phyloP scores from a whole-genome alignment of 53 echinoderm and acorn worm species.

The Echinometra lucunter region DNA sequence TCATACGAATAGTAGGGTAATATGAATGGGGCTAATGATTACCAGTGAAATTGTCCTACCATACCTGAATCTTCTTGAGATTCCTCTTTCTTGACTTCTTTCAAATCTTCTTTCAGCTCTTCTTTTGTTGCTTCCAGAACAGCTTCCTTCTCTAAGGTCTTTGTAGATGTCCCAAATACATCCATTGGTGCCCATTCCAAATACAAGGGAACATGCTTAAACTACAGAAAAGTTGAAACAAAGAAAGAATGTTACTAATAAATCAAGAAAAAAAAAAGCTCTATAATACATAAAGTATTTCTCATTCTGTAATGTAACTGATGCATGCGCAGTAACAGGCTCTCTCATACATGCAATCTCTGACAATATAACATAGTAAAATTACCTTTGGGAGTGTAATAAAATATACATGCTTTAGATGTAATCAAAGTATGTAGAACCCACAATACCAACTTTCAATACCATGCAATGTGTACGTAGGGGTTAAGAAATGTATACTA shows the following conservation, averaged over 20 bases:
- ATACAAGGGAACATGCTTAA: conserved; percentile 98
- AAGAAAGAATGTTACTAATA: too few species aligned
- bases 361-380: too few species aligned
- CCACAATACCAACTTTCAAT: neutral
- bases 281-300: neutral
- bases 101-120: conserved; percentile 45
- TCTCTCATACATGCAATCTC: too few species aligned
- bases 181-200: conserved; percentile 97
- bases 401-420: neutral
- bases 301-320: neutral
- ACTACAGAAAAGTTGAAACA: conserved; percentile 67
- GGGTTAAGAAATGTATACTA: too few species aligned
- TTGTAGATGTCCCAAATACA: conserved; percentile 75
- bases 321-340: too few species aligned
- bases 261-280: too few species aligned
- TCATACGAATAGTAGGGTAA: too few species aligned
- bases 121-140: conserved; percentile 39
- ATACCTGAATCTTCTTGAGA: conserved; percentile 42
- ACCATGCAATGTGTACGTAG: neutral
- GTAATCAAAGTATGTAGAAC: neutral
- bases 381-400: too few species aligned
- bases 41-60: too few species aligned
- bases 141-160: conserved; percentile 39
- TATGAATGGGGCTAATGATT: too few species aligned
- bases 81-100: conserved; percentile 43